Evolutionary conservation across 2,113 vertebrate genomes (phyloP).

Genomic region (Tychaedon coryphoeus): DNA sequence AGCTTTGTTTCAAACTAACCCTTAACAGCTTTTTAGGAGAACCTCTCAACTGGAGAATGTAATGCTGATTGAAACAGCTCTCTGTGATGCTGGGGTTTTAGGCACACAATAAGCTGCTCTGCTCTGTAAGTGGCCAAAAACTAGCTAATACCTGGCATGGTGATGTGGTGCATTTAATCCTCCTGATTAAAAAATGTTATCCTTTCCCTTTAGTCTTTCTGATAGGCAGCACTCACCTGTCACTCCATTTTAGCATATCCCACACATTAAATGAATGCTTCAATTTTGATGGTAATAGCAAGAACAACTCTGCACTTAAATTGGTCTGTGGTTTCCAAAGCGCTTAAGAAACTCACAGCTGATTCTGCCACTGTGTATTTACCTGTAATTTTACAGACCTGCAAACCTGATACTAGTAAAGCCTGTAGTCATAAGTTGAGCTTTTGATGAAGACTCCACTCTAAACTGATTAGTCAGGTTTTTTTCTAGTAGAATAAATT

Average conservation of each 20-base stretch:
- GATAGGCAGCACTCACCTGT: background rate
- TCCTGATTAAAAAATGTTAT: background rate
- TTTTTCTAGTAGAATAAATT: background rate
- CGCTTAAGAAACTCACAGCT: background rate
- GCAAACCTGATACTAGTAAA: background rate
- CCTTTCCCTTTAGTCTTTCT: background rate
- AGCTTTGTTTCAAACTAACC: constrained; percentile 1
- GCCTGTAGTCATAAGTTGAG: background rate
- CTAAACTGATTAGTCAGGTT: background rate
- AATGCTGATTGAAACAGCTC: background rate
- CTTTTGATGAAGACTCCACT: background rate
- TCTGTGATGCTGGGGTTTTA: background rate
- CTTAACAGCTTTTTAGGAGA: background rate
- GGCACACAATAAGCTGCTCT: background rate
- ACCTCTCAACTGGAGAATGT: background rate
- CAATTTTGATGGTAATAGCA: background rate
- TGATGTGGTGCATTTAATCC: background rate
- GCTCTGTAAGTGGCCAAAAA: background rate
- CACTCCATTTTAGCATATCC: background rate
- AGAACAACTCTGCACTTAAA: background rate
- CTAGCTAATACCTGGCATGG: background rate
- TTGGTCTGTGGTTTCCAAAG: background rate
- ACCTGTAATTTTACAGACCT: background rate
- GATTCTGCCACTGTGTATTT: background rate
- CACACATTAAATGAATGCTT: background rate